These are phyloP conservation scores for Gobionotothen gibberifrons DNA, from an alignment of 2,797 vertebrate genomes.

Conservation along the genomic window DNA sequence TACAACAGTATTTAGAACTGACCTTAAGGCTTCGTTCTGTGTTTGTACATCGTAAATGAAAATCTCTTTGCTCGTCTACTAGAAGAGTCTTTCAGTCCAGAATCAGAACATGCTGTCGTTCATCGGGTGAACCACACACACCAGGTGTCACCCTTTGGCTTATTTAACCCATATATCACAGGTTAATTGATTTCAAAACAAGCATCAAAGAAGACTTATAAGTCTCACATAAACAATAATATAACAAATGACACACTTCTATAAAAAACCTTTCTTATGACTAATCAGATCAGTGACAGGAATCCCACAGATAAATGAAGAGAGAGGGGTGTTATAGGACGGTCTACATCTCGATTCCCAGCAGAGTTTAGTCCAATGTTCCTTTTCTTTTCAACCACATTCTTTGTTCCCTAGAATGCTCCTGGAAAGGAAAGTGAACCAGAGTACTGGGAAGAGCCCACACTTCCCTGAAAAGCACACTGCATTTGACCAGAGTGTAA, in stretches of 20 bases:
- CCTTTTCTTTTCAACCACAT: conserved; percentile 23
- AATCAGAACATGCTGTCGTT: conserved; percentile 9
- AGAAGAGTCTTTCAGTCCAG: conserved; percentile 55
- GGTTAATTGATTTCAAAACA: conserved; percentile 35
- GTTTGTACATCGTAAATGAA: conserved; percentile 14
- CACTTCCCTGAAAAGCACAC: conserved; percentile 49
- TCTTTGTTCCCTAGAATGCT: conserved; percentile 44
- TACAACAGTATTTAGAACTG: conserved; percentile 49
- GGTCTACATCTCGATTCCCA: conserved; percentile 31
- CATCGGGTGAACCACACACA: conserved; percentile 23
- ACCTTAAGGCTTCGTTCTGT: conserved; percentile 40
- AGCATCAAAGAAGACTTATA: conserved; percentile 21
- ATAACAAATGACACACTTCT: conserved; percentile 33
- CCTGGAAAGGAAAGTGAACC: conserved; percentile 20
- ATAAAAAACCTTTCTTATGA: conserved; percentile 13
- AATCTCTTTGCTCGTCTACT: conserved; percentile 25
- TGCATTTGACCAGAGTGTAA: conserved; percentile 68
- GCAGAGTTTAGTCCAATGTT: conserved; percentile 39
- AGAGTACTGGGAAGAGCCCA: conserved; percentile 21
- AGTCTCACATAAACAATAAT: conserved; percentile 27
- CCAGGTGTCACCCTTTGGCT: conserved; percentile 19
- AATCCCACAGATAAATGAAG: conserved; percentile 35
- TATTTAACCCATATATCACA: conserved; percentile 30
- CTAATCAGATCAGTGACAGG: conserved; percentile 32
- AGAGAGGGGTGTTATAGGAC: conserved; percentile 15